Conservation (phyloP, 2,113 vertebrate genomes). For the Columba livia region DNA sequence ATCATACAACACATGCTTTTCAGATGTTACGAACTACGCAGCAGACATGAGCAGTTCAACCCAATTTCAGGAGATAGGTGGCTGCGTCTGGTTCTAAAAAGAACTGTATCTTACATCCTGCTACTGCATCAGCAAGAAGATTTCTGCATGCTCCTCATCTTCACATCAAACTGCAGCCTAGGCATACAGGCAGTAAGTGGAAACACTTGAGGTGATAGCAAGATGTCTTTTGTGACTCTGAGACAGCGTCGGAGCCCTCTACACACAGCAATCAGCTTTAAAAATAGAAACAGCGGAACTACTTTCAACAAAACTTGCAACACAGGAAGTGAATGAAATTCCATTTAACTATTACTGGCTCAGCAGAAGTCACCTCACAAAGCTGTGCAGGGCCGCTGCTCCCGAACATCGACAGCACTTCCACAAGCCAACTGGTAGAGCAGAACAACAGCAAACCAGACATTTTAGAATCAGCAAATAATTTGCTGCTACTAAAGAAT, state of each 20-base stretch:
- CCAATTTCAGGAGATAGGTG: neutral
- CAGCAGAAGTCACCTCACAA: conserved; percentile 15
- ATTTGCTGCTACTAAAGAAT: neutral
- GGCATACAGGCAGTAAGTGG: neutral
- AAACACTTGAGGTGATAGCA: conserved; percentile 3
- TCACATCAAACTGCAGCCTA: neutral
- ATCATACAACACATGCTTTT: neutral
- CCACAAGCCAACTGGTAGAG: neutral
- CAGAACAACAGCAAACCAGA: neutral
- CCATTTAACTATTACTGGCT: conserved; percentile 61
- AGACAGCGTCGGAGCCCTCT: conserved; percentile 22
- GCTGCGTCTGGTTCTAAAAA: neutral
- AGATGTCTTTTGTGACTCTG: conserved; percentile 13
- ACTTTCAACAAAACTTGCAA: conserved; percentile 66
- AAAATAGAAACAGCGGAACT: conserved; percentile 74
- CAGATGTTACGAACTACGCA: neutral
- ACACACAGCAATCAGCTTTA: conserved; percentile 40
- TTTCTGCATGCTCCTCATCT: neutral
- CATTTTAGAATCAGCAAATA: neutral
- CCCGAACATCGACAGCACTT: neutral
- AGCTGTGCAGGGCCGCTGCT: neutral
- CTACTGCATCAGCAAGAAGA: neutral
- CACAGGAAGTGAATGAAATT: conserved; percentile 74
- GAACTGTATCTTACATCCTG: neutral
- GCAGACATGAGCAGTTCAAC: neutral